Conservation (phyloP, 1,140 invertebrate genomes). For the Cyclargus thomasi region DNA sequence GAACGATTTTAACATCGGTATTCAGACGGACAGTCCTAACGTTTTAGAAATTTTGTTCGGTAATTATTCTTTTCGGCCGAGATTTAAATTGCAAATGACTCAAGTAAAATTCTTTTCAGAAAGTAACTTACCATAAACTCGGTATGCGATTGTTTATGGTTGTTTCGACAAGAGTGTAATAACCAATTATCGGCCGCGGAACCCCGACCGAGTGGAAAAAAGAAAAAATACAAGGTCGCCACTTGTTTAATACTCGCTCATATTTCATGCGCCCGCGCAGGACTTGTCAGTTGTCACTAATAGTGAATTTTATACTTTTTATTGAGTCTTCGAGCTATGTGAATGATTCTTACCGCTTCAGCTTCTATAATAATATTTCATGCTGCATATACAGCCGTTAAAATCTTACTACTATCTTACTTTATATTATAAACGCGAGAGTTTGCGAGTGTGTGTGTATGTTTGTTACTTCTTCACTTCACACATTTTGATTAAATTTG, state of each 20-base stretch:
- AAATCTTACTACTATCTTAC: no score
- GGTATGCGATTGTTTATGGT: constrained; percentile 9
- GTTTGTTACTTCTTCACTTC: no score
- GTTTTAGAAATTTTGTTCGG: not conserved
- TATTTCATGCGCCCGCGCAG: not conserved
- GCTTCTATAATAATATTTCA: no score
- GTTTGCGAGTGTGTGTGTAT: no score
- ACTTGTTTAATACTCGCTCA: constrained; percentile 6
- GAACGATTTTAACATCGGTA: not conserved
- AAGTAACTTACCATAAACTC: not conserved
- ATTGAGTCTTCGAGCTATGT: not conserved
- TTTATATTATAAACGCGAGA: no score
- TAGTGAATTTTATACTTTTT: not conserved
- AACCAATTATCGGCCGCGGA: constrained; percentile 5
- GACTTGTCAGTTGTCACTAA: not conserved
- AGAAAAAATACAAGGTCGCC: not conserved
- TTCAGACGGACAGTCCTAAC: not conserved
- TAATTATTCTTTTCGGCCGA: not conserved
- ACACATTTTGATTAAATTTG: no score
- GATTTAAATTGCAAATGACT: constrained; percentile 6
- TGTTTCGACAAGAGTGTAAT: constrained; percentile 10
- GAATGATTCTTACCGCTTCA: no score
- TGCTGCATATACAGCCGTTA: no score
- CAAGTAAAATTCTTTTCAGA: not conserved
- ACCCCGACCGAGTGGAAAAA: not conserved